Conservation (phyloP, 2,797 vertebrate species). For the Anguilla megastoma region DNA sequence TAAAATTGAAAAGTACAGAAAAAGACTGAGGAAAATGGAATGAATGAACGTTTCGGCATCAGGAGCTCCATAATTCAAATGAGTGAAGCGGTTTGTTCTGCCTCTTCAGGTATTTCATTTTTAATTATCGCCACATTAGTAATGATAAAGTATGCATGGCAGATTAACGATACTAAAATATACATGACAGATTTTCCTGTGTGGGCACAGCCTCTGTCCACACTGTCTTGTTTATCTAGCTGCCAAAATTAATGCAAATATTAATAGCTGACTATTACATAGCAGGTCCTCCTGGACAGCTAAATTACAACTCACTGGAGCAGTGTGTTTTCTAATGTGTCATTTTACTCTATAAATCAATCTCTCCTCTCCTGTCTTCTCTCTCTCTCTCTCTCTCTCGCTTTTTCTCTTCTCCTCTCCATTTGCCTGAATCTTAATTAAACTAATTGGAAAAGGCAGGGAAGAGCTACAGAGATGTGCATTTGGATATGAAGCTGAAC, state of each 20-base stretch:
- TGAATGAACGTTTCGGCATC: constrained; percentile 34
- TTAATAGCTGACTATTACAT: constrained; percentile 15
- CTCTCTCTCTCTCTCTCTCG: not conserved
- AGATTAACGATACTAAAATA: constrained; percentile 38
- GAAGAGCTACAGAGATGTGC: not conserved
- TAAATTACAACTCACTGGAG: constrained; percentile 9
- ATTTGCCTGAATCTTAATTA: constrained; percentile 13
- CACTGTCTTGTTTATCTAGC: constrained; percentile 57
- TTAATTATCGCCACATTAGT: constrained; percentile 72
- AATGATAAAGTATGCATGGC: constrained; percentile 45
- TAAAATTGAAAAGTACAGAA: not conserved
- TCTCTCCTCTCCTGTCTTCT: constrained; percentile 11
- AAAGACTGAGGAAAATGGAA: not conserved
- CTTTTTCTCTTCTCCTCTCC: not conserved
- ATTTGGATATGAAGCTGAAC: not conserved
- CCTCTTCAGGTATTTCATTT: constrained; percentile 58
- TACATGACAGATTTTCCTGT: constrained; percentile 51
- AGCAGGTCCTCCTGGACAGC: not conserved
- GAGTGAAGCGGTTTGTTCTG: constrained; percentile 53
- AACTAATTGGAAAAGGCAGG: not conserved
- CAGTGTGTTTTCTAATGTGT: not conserved
- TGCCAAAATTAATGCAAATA: constrained; percentile 46
- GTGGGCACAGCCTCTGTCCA: constrained; percentile 60
- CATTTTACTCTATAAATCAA: not conserved
- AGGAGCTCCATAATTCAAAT: constrained; percentile 16